Evolutionary conservation across 1,140 invertebrate species (phyloP).

Genomic region (Euura saliciscinereae): DNA sequence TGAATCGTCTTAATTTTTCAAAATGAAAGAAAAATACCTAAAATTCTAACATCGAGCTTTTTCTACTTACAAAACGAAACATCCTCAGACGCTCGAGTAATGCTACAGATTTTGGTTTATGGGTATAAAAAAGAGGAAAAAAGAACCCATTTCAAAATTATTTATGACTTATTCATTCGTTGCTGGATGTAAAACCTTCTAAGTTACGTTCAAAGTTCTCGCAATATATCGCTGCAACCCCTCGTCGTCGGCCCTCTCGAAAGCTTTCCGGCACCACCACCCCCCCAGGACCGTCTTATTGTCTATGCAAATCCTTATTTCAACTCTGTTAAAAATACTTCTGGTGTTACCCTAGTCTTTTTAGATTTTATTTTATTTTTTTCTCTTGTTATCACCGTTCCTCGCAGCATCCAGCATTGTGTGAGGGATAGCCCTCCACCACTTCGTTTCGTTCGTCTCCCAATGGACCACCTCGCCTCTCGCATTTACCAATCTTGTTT

Average conservation of each 20-base stretch:
- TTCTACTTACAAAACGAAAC: too few relatives aligned
- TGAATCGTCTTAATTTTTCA: neutral
- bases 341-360: slow-evolving; percentile 31
- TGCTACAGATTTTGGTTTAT: neutral
- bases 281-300: slow-evolving; percentile 32
- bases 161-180: slow-evolving; percentile 45
- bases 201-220: slow-evolving; percentile 44
- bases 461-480: neutral
- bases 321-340: slow-evolving; percentile 47
- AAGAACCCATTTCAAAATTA: slow-evolving; percentile 43
- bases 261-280: neutral
- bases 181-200: slow-evolving; percentile 5
- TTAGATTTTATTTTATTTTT: neutral
- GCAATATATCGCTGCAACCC: slow-evolving; percentile 38
- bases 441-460: neutral
- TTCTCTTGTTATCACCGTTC: too few relatives aligned
- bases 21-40: too few relatives aligned
- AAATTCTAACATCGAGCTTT: too few relatives aligned
- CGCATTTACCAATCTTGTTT: slow-evolving; percentile 38
- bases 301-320: slow-evolving; percentile 49
- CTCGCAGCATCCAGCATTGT: too few relatives aligned
- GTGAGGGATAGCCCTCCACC: too few relatives aligned
- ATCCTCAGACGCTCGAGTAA: neutral
- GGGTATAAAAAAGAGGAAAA: neutral
- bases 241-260: too few relatives aligned